A percentile compares a stretch with the other conserved stretches of the same genome.
Evolutionary conservation across 1,140 invertebrate species (phyloP).

Genomic region (Drosophila willistoni): DNA sequence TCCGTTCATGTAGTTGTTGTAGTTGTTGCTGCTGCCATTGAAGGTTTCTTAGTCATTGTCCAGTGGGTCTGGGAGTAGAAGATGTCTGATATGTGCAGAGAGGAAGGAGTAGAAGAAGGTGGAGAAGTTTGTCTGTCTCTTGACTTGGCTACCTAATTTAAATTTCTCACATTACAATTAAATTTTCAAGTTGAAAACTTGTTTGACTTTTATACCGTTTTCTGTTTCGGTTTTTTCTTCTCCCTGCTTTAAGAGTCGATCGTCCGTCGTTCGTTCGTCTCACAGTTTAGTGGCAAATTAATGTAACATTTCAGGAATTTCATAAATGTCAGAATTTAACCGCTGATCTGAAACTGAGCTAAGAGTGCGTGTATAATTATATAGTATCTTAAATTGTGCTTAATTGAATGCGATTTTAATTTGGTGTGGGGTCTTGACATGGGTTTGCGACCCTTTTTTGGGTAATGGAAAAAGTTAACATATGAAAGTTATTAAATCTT

Average conservation of each 20-base stretch:
- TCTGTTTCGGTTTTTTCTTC: constrained; percentile 21
- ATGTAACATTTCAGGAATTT: constrained; percentile 71
- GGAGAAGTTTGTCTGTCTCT: not conserved
- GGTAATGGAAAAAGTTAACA: constrained; percentile 1
- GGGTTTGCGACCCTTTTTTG: not conserved
- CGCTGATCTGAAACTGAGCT: not conserved
- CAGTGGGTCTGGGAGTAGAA: not conserved
- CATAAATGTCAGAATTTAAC: constrained; percentile 60
- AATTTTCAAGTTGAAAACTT: constrained; percentile 58
- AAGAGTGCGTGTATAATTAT: constrained; percentile 64
- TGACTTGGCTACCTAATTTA: constrained; percentile 74
- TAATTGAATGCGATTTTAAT: constrained; percentile 54
- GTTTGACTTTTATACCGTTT: constrained; percentile 48
- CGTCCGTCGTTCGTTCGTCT: constrained; percentile 44
- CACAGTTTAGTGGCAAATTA: constrained; percentile 76
- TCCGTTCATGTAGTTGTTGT: constrained; percentile 24
- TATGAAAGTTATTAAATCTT: constrained; percentile 1
- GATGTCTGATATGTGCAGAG: not conserved
- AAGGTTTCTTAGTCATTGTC: constrained; percentile 71
- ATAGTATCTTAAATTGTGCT: constrained; percentile 51
- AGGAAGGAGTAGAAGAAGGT: not conserved
- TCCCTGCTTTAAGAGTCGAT: constrained; percentile 40
- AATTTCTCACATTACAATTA: constrained; percentile 81
- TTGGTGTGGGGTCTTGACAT: constrained; percentile 24
- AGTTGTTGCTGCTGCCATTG: constrained; percentile 1